A percentile compares a stretch with the other conserved stretches of the same genome.
phyloP scores from a whole-genome alignment of 2,888 invertebrate species.

The Standfussiana lucernea region DNA sequence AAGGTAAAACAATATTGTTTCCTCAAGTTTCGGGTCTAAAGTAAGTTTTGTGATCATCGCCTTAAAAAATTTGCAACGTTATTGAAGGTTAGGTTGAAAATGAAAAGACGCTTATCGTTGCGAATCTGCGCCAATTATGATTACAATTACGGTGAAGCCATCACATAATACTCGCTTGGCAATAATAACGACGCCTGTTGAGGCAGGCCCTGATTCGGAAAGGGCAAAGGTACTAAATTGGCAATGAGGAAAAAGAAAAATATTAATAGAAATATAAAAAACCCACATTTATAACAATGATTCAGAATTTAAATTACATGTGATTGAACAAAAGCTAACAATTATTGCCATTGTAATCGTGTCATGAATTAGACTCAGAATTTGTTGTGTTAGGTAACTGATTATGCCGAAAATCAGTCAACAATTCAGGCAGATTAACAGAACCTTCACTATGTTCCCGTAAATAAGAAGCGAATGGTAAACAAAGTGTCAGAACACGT shows the following conservation, averaged over 20 bases:
- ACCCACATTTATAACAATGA: neutral
- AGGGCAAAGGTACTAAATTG: conserved; percentile 8
- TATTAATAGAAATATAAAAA: conserved; percentile 10
- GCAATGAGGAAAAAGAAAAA: neutral
- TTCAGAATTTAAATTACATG: neutral
- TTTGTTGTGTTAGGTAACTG: neutral
- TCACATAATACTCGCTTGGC: neutral
- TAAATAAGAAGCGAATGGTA: conserved; percentile 1
- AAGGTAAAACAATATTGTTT: conserved; percentile 19
- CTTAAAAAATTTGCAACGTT: neutral
- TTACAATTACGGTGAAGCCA: neutral
- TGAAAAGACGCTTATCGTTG: neutral
- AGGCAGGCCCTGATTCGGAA: neutral
- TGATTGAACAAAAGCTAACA: conserved; percentile 2
- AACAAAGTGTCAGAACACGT: neutral
- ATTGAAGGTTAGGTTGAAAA: neutral
- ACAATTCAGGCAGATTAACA: neutral
- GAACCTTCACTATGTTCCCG: neutral
- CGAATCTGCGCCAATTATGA: neutral
- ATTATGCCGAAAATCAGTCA: conserved; percentile 17
- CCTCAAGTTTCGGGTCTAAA: conserved; percentile 3
- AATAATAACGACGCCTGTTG: conserved; percentile 9
- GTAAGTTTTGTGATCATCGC: neutral
- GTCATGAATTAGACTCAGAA: neutral
- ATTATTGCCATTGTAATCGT: neutral